A percentile compares a stretch with the other conserved stretches of the same genome.
Conservation (phyloP, 2,888 invertebrate species). For the Lutraria lutraria region DNA sequence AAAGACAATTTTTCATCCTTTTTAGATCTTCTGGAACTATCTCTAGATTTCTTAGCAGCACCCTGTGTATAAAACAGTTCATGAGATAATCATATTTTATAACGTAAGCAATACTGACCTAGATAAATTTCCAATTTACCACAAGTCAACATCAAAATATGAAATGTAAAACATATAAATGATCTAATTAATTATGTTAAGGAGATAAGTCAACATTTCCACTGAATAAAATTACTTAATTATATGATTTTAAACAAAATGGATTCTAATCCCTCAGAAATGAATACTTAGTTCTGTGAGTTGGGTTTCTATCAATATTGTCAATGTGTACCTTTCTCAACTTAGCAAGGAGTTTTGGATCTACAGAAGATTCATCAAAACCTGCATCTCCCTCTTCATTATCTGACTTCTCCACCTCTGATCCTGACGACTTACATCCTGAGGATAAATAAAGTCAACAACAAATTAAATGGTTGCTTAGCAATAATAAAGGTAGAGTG, state of each 20-base stretch:
- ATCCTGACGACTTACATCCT: constrained; percentile 49
- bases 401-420: constrained; percentile 47
- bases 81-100: not conserved
- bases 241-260: no score
- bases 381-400: constrained; percentile 75
- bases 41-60: constrained; percentile 72
- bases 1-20: constrained; percentile 88
- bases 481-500: no score
- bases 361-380: constrained; percentile 76
- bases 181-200: no score
- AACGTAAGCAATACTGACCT: not conserved
- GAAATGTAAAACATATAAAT: no score
- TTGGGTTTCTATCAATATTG: not conserved
- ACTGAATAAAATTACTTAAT: no score
- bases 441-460: not conserved
- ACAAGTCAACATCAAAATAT: no score
- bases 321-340: constrained; percentile 69
- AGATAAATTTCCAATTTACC: not conserved
- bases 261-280: not conserved
- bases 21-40: constrained; percentile 65
- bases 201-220: no score
- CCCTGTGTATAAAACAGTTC: constrained; percentile 69
- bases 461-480: not conserved
- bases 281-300: not conserved
- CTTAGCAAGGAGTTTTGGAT: constrained; percentile 76